Percentiles rank a stretch among this genome's conserved stretches.
Conservation (phyloP, 1,140 invertebrate genomes). For the Pissodes strobi region DNA sequence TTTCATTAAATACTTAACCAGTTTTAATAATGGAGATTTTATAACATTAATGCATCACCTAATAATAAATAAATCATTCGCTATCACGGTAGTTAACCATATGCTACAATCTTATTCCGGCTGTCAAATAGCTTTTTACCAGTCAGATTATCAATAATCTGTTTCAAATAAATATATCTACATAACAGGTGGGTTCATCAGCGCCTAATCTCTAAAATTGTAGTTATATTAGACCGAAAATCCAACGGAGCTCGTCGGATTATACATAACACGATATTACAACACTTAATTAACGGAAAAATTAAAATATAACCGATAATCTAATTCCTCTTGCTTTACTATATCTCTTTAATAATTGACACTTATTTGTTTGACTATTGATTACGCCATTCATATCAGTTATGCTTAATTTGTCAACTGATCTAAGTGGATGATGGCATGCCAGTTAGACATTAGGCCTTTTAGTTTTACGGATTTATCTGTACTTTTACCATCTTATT, state of each 20-base stretch:
- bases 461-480: too few relatives aligned
- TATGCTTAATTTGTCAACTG: constrained; percentile 13
- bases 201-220: constrained; percentile 39
- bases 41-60: constrained; percentile 20
- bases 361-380: constrained; percentile 33
- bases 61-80: constrained; percentile 37
- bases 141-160: constrained; percentile 43
- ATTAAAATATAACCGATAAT: constrained; percentile 39
- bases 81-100: constrained; percentile 41
- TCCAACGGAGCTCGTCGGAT: constrained; percentile 39
- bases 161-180: constrained; percentile 39
- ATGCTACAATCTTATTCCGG: constrained; percentile 39
- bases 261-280: constrained; percentile 35
- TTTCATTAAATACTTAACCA: background rate
- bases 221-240: constrained; percentile 36
- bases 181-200: constrained; percentile 45
- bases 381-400: constrained; percentile 19
- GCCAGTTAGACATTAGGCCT: constrained; percentile 1
- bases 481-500: too few relatives aligned
- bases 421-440: background rate
- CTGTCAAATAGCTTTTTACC: constrained; percentile 40
- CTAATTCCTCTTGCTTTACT: constrained; percentile 32
- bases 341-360: constrained; percentile 33
- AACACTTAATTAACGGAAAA: constrained; percentile 40
- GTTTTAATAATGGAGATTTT: constrained; percentile 5